A percentile compares a stretch with the other conserved stretches of the same genome.
Evolutionary conservation across 2,113 vertebrate species (phyloP).

Genomic region (Alligator sinensis): DNA sequence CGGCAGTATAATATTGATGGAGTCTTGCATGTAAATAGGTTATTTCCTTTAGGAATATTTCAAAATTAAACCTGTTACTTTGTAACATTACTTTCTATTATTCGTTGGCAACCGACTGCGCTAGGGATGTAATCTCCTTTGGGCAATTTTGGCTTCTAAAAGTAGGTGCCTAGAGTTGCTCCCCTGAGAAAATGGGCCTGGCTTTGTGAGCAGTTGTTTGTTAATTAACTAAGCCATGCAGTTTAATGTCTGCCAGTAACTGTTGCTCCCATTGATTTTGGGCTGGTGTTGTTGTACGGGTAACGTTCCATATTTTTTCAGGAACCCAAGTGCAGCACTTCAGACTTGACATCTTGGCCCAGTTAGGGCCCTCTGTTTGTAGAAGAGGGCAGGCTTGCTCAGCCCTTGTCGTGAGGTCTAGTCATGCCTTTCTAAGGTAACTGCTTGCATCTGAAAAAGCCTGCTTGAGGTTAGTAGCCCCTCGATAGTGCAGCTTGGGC

Average conservation of each 20-base stretch:
- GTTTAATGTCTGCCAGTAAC: too few species aligned
- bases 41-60: not conserved
- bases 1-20: not conserved
- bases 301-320: not conserved
- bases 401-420: not conserved
- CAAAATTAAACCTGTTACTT: not conserved
- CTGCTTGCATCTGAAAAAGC: not conserved
- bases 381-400: constrained; percentile 19
- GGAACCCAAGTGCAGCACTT: not conserved
- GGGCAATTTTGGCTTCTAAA: not conserved
- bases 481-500: too few species aligned
- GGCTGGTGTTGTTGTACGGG: too few species aligned
- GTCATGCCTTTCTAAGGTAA: constrained; percentile 17
- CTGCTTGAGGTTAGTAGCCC: too few species aligned
- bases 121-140: not conserved
- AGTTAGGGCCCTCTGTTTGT: constrained; percentile 32
- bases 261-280: not conserved
- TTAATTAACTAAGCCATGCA: too few species aligned
- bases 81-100: fast-evolving
- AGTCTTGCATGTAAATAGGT: not conserved
- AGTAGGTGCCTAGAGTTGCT: too few species aligned
- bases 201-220: not conserved
- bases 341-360: not conserved
- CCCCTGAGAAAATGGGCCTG: not conserved
- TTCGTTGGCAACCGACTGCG: not conserved